phyloP scores from a whole-genome alignment of 2,888 invertebrate genomes.

The Megastigmus dorsalis region DNA sequence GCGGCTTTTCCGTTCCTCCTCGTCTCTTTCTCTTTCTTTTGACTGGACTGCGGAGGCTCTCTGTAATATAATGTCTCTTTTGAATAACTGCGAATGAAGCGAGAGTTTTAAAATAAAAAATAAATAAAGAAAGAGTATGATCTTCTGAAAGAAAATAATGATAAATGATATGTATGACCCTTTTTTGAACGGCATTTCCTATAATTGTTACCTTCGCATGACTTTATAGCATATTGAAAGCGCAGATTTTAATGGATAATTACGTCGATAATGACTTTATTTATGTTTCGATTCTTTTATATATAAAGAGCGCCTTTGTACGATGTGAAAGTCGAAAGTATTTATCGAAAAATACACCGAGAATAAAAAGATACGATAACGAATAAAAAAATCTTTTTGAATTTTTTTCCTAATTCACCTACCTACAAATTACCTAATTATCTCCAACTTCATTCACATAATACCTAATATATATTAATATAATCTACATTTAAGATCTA shows the following conservation, averaged over 20 bases:
- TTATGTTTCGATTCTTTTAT: slow-evolving; percentile 53
- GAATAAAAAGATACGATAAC: slow-evolving; percentile 58
- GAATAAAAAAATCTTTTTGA: slow-evolving; percentile 21
- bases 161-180: slow-evolving; percentile 35
- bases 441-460: background rate
- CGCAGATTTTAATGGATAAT: slow-evolving; percentile 49
- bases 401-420: background rate
- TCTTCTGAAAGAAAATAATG: slow-evolving; percentile 24
- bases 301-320: slow-evolving; percentile 64
- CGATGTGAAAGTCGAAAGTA: slow-evolving; percentile 64
- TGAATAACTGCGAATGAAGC: slow-evolving; percentile 8
- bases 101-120: slow-evolving; percentile 51
- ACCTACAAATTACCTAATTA: background rate
- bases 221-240: slow-evolving; percentile 47
- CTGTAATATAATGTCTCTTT: background rate
- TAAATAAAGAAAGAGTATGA: slow-evolving; percentile 33
- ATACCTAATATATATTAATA: too few relatives aligned
- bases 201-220: slow-evolving; percentile 55
- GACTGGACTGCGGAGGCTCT: background rate
- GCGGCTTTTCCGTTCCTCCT: too few relatives aligned
- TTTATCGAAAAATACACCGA: slow-evolving; percentile 65
- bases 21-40: background rate
- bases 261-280: slow-evolving; percentile 50
- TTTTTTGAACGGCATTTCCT: slow-evolving; percentile 57
- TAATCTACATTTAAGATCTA: too few relatives aligned